Evolutionary conservation across 2,113 vertebrate genomes (phyloP).

Genomic region (Epinephelus moara): DNA sequence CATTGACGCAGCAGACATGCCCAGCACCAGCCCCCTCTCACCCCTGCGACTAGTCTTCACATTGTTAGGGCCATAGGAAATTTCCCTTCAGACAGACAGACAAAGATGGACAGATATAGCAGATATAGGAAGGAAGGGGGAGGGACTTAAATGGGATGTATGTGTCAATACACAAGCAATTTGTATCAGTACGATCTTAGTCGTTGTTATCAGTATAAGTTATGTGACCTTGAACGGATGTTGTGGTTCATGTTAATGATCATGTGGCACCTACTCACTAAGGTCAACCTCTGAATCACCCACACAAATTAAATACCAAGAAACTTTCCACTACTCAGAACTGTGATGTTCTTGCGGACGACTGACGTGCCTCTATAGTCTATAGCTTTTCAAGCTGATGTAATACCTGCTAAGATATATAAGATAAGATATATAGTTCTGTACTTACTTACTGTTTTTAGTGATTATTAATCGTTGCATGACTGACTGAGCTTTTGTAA

Average conservation of each 20-base stretch:
- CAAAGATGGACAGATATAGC: too few species aligned
- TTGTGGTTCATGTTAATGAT: not conserved
- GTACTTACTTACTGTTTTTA: not conserved
- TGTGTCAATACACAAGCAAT: too few species aligned
- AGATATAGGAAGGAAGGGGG: too few species aligned
- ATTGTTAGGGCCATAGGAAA: too few species aligned
- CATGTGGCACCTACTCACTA: not conserved
- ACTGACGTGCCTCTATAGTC: not conserved
- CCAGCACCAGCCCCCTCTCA: too few species aligned
- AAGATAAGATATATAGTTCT: too few species aligned
- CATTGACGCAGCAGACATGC: too few species aligned
- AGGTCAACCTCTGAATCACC: conserved; percentile 1
- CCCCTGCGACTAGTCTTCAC: too few species aligned
- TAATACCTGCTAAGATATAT: not conserved
- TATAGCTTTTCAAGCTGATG: not conserved
- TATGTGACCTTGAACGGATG: not conserved
- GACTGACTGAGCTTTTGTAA: not conserved
- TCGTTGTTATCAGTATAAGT: not conserved
- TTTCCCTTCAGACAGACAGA: too few species aligned
- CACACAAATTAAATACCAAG: conserved; percentile 19
- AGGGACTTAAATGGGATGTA: too few species aligned
- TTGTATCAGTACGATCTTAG: too few species aligned
- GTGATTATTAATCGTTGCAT: not conserved
- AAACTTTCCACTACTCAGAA: conserved; percentile 4
- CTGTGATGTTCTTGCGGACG: not conserved